These are phyloP conservation scores for Thermophis baileyi DNA, from an alignment of 2,113 vertebrate genomes.

Conservation along the genomic window DNA sequence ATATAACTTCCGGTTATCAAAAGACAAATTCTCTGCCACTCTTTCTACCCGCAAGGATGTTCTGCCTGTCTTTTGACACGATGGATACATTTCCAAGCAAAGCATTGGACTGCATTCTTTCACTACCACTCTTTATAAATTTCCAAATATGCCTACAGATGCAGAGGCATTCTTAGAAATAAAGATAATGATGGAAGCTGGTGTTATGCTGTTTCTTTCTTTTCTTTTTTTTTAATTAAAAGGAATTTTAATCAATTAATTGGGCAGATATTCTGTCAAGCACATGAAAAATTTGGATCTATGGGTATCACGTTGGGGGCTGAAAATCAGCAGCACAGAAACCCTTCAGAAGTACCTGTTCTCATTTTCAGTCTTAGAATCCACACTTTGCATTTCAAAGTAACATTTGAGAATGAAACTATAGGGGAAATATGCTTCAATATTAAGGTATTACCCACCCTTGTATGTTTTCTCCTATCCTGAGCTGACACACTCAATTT, in stretches of 20 bases:
- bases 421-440: background rate
- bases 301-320: background rate
- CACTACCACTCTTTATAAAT: background rate
- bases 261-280: background rate
- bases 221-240: background rate
- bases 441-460: background rate
- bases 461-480: background rate
- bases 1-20: background rate
- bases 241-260: background rate
- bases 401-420: background rate
- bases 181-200: background rate
- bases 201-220: background rate
- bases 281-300: background rate
- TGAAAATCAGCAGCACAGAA: background rate
- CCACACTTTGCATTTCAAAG: background rate
- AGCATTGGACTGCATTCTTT: background rate
- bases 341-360: background rate
- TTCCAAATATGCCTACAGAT: background rate
- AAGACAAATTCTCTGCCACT: background rate
- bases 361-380: background rate
- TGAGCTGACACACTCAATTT: background rate
- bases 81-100: background rate
- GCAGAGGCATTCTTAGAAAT: background rate
- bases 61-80: background rate
- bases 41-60: background rate